These are phyloP conservation scores for Oscheius sp. DNA, from an alignment of 2,888 invertebrate genomes.

Conservation along the genomic window DNA sequence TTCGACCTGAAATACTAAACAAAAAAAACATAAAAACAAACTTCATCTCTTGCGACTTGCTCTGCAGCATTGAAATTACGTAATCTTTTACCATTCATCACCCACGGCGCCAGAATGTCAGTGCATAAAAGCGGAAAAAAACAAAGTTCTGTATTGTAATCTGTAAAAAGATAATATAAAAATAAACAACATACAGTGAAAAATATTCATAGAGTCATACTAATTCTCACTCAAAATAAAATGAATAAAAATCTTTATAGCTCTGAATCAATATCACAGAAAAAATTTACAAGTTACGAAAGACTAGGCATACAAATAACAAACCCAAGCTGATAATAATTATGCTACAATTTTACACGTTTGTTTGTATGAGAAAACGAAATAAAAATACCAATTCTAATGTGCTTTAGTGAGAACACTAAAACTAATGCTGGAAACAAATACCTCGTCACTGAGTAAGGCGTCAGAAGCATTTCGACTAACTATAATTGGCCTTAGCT, in stretches of 20 bases:
- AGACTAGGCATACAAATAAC: background rate
- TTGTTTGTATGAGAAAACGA: background rate
- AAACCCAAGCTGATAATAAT: background rate
- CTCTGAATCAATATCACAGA: background rate
- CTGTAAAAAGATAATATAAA: background rate
- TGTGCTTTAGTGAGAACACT: conserved; percentile 35
- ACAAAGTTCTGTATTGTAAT: too few relatives aligned
- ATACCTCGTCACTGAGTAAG: conserved; percentile 48
- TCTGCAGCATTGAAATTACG: conserved; percentile 1
- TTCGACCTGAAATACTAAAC: conserved; percentile 17
- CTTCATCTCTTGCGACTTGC: conserved; percentile 16
- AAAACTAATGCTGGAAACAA: conserved; percentile 49
- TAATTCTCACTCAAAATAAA: background rate
- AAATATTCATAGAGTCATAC: background rate
- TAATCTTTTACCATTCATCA: conserved; percentile 1
- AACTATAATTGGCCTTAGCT: conserved; percentile 49
- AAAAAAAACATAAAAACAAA: background rate
- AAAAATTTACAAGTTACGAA: background rate
- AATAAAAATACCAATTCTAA: background rate
- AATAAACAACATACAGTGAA: background rate
- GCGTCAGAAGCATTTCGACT: conserved; percentile 41
- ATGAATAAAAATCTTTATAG: background rate
- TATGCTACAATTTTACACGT: background rate
- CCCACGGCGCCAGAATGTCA: background rate
- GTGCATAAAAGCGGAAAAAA: background rate